A percentile compares a stretch with the other conserved stretches of the same genome.
phyloP scores from a whole-genome alignment of 1,140 invertebrate genomes.

The Zelostemma sp. region DNA sequence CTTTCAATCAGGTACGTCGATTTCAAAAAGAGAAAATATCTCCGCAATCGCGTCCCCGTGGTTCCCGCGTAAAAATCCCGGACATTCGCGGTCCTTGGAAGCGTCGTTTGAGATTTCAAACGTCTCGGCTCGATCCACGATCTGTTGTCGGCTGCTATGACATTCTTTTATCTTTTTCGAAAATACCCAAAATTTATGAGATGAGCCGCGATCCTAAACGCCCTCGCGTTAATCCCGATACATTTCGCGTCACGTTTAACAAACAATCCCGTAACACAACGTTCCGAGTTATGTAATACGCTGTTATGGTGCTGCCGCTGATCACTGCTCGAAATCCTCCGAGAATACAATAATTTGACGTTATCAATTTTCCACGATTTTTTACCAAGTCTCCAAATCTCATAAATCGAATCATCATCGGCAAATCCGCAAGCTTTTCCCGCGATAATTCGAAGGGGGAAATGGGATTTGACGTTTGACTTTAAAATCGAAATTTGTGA shows the following conservation, averaged over 20 bases:
- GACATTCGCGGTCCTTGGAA: not conserved
- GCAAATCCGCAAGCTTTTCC: too few relatives aligned
- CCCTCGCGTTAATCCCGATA: not conserved
- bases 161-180: constrained; percentile 13
- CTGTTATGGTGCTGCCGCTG: constrained; percentile 59
- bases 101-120: constrained; percentile 14
- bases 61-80: not conserved
- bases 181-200: not conserved
- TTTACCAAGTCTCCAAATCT: not conserved
- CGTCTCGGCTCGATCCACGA: not conserved
- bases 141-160: constrained; percentile 61
- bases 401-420: not conserved
- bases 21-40: not conserved
- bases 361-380: not conserved
- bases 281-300: constrained; percentile 56
- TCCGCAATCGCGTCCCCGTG: not conserved
- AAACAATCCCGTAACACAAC: constrained; percentile 8
- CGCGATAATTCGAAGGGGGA: too few relatives aligned
- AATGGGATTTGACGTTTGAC: too few relatives aligned
- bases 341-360: not conserved
- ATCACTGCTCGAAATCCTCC: constrained; percentile 31
- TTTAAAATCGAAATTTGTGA: too few relatives aligned
- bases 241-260: constrained; percentile 8
- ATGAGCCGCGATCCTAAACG: not conserved
- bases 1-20: constrained; percentile 70